Evolutionary conservation across 2,113 vertebrate species (phyloP).

Genomic region (Oxyruncus cristatus): DNA sequence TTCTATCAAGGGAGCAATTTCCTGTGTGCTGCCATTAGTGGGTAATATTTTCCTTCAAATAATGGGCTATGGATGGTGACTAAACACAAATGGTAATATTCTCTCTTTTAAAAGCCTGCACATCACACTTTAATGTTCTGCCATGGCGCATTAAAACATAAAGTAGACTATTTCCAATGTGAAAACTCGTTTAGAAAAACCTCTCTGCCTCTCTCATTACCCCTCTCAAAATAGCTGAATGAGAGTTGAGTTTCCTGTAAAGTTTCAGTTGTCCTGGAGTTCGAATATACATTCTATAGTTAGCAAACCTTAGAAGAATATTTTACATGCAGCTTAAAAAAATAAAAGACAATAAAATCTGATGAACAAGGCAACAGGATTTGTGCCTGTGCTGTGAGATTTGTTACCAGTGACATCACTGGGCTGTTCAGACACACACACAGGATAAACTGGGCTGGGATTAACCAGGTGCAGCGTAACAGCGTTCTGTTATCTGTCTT

Average conservation of each 20-base stretch:
- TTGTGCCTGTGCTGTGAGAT: background rate
- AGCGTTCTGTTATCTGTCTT: slow-evolving; percentile 35
- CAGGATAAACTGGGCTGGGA: slow-evolving; percentile 45
- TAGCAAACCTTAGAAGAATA: background rate
- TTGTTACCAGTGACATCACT: background rate
- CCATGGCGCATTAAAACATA: background rate
- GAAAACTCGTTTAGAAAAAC: slow-evolving; percentile 44
- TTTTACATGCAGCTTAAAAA: background rate
- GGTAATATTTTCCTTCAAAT: slow-evolving; percentile 62
- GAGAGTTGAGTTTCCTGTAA: background rate
- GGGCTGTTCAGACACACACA: background rate
- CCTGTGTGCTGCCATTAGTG: slow-evolving; percentile 51
- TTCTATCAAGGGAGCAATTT: slow-evolving; percentile 53
- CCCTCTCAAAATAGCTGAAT: slow-evolving; percentile 25
- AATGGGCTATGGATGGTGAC: slow-evolving; percentile 36
- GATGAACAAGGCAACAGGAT: background rate
- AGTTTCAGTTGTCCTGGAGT: slow-evolving; percentile 11
- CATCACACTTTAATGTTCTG: slow-evolving; percentile 13
- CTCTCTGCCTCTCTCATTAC: slow-evolving; percentile 15
- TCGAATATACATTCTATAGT: background rate
- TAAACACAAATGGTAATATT: slow-evolving; percentile 48
- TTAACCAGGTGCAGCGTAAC: slow-evolving; percentile 59
- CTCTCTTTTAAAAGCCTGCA: slow-evolving; percentile 42
- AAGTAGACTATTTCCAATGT: slow-evolving; percentile 2
- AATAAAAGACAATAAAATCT: background rate